Evolutionary conservation across 2,888 invertebrate species (phyloP).

Genomic region (Apomyelois bistriatella): DNA sequence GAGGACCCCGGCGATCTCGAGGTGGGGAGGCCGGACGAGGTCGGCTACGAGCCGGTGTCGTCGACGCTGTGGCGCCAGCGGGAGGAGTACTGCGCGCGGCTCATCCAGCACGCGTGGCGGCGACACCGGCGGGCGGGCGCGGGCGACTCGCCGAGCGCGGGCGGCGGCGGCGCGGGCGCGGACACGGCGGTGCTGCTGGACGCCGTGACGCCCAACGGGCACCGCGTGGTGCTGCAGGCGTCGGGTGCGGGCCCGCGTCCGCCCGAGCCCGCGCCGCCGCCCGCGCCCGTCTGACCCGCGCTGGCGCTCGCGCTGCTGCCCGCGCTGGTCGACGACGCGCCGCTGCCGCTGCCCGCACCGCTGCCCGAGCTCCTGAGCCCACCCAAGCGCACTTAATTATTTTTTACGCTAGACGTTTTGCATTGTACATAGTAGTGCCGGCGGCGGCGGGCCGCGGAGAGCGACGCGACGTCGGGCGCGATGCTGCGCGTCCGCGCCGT

Average conservation of each 20-base stretch:
- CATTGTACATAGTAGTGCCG: slow-evolving; percentile 45
- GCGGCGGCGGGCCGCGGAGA: slow-evolving; percentile 42
- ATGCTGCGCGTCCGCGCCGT: slow-evolving; percentile 46
- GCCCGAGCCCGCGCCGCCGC: slow-evolving; percentile 89
- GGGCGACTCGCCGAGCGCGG: slow-evolving; percentile 76
- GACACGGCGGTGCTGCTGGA: slow-evolving; percentile 93
- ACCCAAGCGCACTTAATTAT: slow-evolving; percentile 71
- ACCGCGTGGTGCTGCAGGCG: slow-evolving; percentile 94
- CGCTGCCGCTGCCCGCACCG: slow-evolving; percentile 74
- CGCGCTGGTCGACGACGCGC: slow-evolving; percentile 72
- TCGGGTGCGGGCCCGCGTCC: slow-evolving; percentile 93
- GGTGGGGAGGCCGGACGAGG: slow-evolving; percentile 91
- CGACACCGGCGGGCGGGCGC: slow-evolving; percentile 86
- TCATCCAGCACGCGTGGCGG: slow-evolving; percentile 97
- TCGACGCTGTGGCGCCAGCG: slow-evolving; percentile 97
- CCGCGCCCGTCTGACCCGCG: slow-evolving; percentile 82
- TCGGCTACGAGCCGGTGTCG: slow-evolving; percentile 95
- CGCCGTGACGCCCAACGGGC: slow-evolving; percentile 90
- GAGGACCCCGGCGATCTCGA: slow-evolving; percentile 95
- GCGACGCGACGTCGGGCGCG: slow-evolving; percentile 45
- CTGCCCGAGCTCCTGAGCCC: slow-evolving; percentile 76
- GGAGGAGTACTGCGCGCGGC: slow-evolving; percentile 96
- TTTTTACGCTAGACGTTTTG: slow-evolving; percentile 64
- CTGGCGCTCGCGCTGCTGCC: slow-evolving; percentile 78
- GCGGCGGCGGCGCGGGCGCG: slow-evolving; percentile 82